These are phyloP conservation scores for Chaetogeoica ovagalla DNA, from an alignment of 2,888 invertebrate species.

Conservation along the genomic window DNA sequence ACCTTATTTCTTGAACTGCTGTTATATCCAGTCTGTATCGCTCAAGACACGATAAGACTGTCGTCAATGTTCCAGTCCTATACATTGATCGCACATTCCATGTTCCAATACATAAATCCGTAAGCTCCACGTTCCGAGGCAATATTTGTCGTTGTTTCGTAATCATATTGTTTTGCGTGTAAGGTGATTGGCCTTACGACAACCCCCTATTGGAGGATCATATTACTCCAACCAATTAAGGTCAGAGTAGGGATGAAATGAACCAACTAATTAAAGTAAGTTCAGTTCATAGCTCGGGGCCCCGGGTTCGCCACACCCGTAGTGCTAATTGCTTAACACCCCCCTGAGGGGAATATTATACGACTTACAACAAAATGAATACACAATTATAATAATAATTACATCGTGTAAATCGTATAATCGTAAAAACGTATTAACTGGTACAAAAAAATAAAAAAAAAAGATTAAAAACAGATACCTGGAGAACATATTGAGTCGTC, in stretches of 20 bases:
- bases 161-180: constrained; percentile 11
- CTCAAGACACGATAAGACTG: not conserved
- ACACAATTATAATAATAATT: too few relatives aligned
- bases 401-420: too few relatives aligned
- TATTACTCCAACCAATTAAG: not conserved
- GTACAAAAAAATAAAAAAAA: too few relatives aligned
- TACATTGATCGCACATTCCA: constrained; percentile 9
- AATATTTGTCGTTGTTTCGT: constrained; percentile 19
- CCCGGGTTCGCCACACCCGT: constrained; percentile 14
- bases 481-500: too few relatives aligned
- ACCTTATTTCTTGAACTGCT: constrained; percentile 13
- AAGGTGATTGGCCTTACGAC: constrained; percentile 15
- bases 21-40: constrained; percentile 1
- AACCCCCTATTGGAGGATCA: not conserved
- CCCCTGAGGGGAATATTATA: not conserved
- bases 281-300: constrained; percentile 23
- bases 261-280: constrained; percentile 1
- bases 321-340: not conserved
- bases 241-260: not conserved
- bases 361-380: too few relatives aligned
- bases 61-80: constrained; percentile 5
- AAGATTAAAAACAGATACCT: too few relatives aligned
- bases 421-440: too few relatives aligned
- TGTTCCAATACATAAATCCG: constrained; percentile 2
- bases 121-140: constrained; percentile 4